A percentile compares a stretch with the other conserved stretches of the same genome.
Evolutionary conservation across 2,888 invertebrate species (phyloP).

Genomic region (Euphydryas editha): DNA sequence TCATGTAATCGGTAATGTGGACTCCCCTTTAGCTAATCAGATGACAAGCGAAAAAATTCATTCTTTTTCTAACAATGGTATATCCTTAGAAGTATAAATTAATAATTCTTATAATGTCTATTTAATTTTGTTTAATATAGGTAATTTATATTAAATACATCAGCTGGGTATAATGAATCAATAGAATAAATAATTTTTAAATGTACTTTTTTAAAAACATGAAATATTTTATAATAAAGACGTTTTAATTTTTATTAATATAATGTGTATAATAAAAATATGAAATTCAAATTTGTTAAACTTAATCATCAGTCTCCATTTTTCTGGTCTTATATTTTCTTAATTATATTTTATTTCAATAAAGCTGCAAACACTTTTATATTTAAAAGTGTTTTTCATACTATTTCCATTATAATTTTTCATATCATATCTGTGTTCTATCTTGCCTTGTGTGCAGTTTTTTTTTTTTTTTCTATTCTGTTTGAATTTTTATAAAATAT

Average conservation of each 20-base stretch:
- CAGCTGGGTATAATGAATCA: neutral
- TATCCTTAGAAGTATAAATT: conserved; percentile 30
- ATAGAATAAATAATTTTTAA: neutral
- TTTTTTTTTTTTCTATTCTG: conserved; percentile 30
- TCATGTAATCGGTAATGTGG: conserved; percentile 31
- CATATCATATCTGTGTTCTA: conserved; percentile 32
- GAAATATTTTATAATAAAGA: conserved; percentile 16
- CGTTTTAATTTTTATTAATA: neutral
- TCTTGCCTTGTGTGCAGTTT: conserved; percentile 27
- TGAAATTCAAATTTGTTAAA: neutral
- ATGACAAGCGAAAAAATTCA: conserved; percentile 53
- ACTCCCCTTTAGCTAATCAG: conserved; percentile 46
- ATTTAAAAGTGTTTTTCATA: conserved; percentile 36
- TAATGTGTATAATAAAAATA: neutral
- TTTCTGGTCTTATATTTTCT: conserved; percentile 10
- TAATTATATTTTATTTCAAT: conserved; percentile 11
- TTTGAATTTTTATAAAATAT: conserved; percentile 18
- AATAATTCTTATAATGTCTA: conserved; percentile 26
- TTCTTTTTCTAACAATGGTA: conserved; percentile 27
- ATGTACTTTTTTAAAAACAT: neutral
- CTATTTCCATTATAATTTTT: conserved; percentile 42
- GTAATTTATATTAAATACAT: neutral
- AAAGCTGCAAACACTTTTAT: conserved; percentile 4
- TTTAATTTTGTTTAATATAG: conserved; percentile 10
- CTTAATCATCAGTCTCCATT: neutral